phyloP scores from a whole-genome alignment of 2,797 vertebrate species.

The Craterocephalus amniculus region DNA sequence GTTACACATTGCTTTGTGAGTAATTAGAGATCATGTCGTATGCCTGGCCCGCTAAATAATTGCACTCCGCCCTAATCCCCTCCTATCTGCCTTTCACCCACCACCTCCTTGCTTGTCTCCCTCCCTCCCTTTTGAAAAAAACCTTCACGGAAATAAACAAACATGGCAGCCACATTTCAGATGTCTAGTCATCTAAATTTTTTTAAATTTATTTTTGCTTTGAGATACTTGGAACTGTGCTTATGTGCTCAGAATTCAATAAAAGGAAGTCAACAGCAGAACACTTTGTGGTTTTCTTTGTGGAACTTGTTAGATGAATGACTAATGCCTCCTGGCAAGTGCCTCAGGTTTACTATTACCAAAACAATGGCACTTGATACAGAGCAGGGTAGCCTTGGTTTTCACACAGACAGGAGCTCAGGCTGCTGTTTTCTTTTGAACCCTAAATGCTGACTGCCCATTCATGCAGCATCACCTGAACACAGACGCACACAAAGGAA shows the following conservation, averaged over 20 bases:
- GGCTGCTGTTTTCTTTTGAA: slow-evolving; percentile 74
- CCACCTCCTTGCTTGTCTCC: slow-evolving; percentile 55
- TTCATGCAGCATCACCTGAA: slow-evolving; percentile 66
- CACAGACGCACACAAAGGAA: slow-evolving; percentile 67
- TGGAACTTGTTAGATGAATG: slow-evolving; percentile 80
- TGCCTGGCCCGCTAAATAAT: slow-evolving; percentile 73
- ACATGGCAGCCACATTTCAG: slow-evolving; percentile 57
- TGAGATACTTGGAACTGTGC: slow-evolving; percentile 63
- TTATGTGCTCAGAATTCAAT: slow-evolving; percentile 74
- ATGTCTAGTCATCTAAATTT: slow-evolving; percentile 54
- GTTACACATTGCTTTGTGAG: slow-evolving; percentile 80
- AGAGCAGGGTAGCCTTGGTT: slow-evolving; percentile 73
- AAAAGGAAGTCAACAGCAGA: slow-evolving; percentile 74
- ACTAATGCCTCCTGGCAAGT: slow-evolving; percentile 80
- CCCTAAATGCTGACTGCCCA: slow-evolving; percentile 72
- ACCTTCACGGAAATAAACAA: slow-evolving; percentile 55
- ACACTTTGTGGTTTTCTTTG: slow-evolving; percentile 79
- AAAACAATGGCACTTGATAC: slow-evolving; percentile 80
- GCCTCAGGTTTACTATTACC: slow-evolving; percentile 81
- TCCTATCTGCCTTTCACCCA: slow-evolving; percentile 66
- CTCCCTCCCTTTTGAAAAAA: slow-evolving; percentile 33
- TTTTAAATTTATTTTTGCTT: slow-evolving; percentile 36
- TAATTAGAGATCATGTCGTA: slow-evolving; percentile 83
- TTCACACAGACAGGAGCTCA: slow-evolving; percentile 72
- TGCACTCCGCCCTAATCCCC: slow-evolving; percentile 78